Percentiles rank a stretch among this genome's conserved stretches.
phyloP scores from a whole-genome alignment of 1,140 invertebrate species.

The Lepidurus arcticus region DNA sequence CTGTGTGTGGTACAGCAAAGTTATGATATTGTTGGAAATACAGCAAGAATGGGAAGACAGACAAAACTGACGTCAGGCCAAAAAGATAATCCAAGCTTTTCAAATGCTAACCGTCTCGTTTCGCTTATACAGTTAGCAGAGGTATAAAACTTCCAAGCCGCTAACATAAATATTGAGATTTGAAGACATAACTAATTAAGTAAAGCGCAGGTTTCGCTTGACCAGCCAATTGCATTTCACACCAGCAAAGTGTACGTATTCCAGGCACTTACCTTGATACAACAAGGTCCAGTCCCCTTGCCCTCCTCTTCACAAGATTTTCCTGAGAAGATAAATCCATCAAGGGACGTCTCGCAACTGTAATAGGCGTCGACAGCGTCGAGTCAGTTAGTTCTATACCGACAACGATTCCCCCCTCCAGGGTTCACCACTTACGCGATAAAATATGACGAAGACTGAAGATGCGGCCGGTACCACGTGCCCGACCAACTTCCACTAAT shows the following conservation, averaged over 20 bases:
- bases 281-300: background rate
- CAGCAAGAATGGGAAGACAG: too few species aligned
- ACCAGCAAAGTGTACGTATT: background rate
- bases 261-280: slow-evolving; percentile 2
- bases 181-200: too few species aligned
- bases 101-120: too few species aligned
- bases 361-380: slow-evolving; percentile 2
- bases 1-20: too few species aligned
- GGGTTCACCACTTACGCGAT: background rate
- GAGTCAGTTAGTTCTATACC: background rate
- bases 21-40: too few species aligned
- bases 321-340: background rate
- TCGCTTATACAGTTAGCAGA: too few species aligned
- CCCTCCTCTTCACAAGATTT: background rate
- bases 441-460: slow-evolving; percentile 19
- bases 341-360: background rate
- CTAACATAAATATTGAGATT: too few species aligned
- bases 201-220: background rate
- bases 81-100: too few species aligned
- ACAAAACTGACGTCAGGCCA: too few species aligned
- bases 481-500: background rate
- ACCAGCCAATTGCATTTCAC: background rate
- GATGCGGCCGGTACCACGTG: background rate
- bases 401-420: background rate
- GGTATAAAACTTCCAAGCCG: too few species aligned